Conservation (phyloP, 2,888 invertebrate species). For the Tricholauxania praeusta region DNA sequence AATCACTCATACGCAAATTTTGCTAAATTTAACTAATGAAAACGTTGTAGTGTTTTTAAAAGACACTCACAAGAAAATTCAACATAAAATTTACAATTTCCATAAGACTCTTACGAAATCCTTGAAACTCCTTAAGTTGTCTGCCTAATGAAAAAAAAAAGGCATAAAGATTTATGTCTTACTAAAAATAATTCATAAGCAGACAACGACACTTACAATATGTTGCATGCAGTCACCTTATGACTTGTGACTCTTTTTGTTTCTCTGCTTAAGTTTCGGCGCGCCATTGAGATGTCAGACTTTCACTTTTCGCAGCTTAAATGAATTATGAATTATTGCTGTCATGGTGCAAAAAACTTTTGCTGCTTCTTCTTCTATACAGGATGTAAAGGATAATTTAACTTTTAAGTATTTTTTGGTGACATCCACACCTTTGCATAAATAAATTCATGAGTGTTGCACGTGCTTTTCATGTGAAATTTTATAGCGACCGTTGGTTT, state of each 20-base stretch:
- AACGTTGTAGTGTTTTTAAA: not conserved
- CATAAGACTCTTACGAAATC: not conserved
- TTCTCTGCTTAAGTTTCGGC: not conserved
- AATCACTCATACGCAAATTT: conserved; percentile 9
- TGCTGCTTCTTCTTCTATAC: conserved; percentile 17
- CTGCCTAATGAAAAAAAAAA: conserved; percentile 13
- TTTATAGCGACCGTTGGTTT: conserved; percentile 10
- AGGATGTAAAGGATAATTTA: conserved; percentile 41
- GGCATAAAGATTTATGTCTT: conserved; percentile 34
- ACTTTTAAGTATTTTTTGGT: conserved; percentile 39
- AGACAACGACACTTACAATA: conserved; percentile 28
- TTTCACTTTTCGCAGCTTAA: conserved; percentile 55
- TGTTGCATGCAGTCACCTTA: conserved; percentile 19
- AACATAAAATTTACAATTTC: not conserved
- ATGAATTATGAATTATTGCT: conserved; percentile 52
- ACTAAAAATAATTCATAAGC: conserved; percentile 32
- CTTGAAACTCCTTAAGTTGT: conserved; percentile 1
- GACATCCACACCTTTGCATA: conserved; percentile 37
- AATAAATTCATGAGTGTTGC: conserved; percentile 35
- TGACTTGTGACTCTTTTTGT: not conserved
- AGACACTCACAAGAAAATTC: not conserved
- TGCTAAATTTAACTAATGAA: conserved; percentile 26
- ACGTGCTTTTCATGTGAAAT: conserved; percentile 31
- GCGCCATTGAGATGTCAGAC: conserved; percentile 53
- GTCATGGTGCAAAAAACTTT: not conserved